A percentile compares a stretch with the other conserved stretches of the same genome.
phyloP scores from a whole-genome alignment of 2,888 invertebrate species.

The Volucella inanis region DNA sequence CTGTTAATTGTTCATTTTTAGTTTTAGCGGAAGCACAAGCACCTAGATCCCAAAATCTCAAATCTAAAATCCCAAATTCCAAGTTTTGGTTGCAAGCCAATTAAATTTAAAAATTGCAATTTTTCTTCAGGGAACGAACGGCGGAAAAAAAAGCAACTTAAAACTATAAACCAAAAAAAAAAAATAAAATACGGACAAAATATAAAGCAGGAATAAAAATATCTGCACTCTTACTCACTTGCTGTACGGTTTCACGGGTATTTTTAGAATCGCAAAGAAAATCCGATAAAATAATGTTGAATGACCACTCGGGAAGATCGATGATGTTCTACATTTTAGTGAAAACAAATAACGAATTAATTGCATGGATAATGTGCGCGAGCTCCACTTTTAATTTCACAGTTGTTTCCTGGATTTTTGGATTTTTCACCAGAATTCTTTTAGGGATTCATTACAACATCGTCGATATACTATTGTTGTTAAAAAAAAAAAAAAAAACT shows the following conservation, averaged over 20 bases:
- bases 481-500: conserved; percentile 68
- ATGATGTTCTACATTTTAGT: conserved; percentile 62
- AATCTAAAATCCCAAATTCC: conserved; percentile 52
- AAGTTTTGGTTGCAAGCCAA: conserved; percentile 69
- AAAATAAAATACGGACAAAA: conserved; percentile 19
- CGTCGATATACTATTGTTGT: conserved; percentile 63
- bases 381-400: conserved; percentile 17
- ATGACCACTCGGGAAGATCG: conserved; percentile 55
- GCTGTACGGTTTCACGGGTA: conserved; percentile 58
- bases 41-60: conserved; percentile 51
- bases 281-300: conserved; percentile 49
- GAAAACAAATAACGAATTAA: not conserved
- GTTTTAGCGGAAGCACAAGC: conserved; percentile 40
- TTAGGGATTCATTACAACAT: conserved; percentile 62
- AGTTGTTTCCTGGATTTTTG: conserved; percentile 25
- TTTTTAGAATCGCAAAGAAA: conserved; percentile 71
- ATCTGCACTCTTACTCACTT: conserved; percentile 69
- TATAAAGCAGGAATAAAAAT: conserved; percentile 62
- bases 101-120: conserved; percentile 28
- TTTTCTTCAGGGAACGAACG: too few relatives aligned
- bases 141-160: too few relatives aligned
- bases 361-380: not conserved
- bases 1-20: conserved; percentile 32
- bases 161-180: not conserved
- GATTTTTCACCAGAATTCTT: conserved; percentile 30